These are phyloP conservation scores for Hypselothyrea guttata DNA, from an alignment of 2,888 invertebrate genomes.

Conservation along the genomic window DNA sequence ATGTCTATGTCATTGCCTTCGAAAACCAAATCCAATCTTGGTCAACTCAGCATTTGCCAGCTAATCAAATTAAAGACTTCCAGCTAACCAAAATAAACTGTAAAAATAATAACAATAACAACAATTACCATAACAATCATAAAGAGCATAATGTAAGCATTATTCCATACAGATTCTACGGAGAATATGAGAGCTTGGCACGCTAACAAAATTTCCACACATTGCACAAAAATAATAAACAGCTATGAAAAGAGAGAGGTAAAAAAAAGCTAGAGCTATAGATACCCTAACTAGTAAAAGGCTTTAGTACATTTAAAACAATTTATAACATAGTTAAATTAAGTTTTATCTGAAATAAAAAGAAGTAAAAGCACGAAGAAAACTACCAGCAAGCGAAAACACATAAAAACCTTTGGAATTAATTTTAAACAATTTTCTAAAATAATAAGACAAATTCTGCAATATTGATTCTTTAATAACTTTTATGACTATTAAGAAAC, in stretches of 20 bases:
- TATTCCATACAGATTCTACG: slow-evolving; percentile 16
- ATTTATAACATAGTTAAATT: no score
- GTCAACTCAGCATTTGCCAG: slow-evolving; percentile 25
- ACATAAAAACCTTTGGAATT: no score
- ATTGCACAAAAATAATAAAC: slow-evolving; percentile 74
- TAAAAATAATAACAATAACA: slow-evolving; percentile 12
- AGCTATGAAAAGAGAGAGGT: slow-evolving; percentile 32
- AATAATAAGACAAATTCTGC: no score
- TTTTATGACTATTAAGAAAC: no score
- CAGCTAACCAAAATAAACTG: slow-evolving; percentile 31
- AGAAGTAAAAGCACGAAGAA: not conserved
- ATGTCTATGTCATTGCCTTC: slow-evolving; percentile 33
- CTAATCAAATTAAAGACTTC: slow-evolving; percentile 46
- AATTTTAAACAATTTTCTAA: no score
- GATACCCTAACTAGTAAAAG: not conserved
- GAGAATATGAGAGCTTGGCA: slow-evolving; percentile 54
- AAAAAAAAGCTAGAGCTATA: slow-evolving; percentile 1
- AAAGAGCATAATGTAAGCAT: slow-evolving; percentile 17
- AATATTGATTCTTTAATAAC: no score
- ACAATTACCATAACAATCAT: slow-evolving; percentile 12
- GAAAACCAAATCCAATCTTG: slow-evolving; percentile 31
- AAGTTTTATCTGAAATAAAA: not conserved
- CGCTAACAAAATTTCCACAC: slow-evolving; percentile 72
- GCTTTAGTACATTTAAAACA: not conserved
- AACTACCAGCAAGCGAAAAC: no score